Percentiles rank a stretch among this genome's conserved stretches.
Evolutionary conservation across 2,113 vertebrate genomes (phyloP).

Genomic region (Camelus bactrianus): DNA sequence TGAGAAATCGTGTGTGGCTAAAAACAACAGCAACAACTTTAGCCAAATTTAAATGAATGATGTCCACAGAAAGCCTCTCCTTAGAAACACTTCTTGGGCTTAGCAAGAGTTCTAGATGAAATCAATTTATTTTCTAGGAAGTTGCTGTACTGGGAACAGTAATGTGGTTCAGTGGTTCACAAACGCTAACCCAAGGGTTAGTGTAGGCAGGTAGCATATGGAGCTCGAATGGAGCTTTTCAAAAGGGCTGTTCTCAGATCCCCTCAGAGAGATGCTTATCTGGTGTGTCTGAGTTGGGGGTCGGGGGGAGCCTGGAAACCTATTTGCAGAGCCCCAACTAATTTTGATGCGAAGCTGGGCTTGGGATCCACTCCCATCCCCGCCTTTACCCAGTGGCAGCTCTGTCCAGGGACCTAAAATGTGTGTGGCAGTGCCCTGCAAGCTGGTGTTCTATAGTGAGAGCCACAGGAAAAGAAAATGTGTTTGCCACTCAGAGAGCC

Average conservation of each 20-base stretch:
- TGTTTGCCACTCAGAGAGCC: not conserved
- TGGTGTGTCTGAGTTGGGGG: not conserved
- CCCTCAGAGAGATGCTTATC: not conserved
- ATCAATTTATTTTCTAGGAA: constrained; percentile 29
- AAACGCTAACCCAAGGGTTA: not conserved
- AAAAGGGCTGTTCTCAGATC: not conserved
- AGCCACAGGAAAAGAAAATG: not conserved
- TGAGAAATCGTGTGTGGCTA: not conserved
- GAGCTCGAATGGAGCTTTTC: not conserved
- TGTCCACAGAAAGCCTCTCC: constrained; percentile 41
- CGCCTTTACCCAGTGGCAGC: not conserved
- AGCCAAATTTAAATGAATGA: constrained; percentile 61
- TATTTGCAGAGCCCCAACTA: not conserved
- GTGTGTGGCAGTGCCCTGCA: not conserved
- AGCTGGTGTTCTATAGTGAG: not conserved
- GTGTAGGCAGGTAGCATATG: not conserved
- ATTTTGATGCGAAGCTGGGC: not conserved
- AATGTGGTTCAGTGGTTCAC: not conserved
- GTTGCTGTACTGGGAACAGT: not conserved
- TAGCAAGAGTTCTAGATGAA: not conserved
- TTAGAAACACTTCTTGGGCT: constrained; percentile 5
- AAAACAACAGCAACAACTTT: not conserved
- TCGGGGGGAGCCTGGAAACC: not conserved
- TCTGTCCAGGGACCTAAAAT: not conserved
- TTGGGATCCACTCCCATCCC: not conserved